Evolutionary conservation across 2,113 vertebrate species (phyloP).

Genomic region (Apaloderma vittatum): DNA sequence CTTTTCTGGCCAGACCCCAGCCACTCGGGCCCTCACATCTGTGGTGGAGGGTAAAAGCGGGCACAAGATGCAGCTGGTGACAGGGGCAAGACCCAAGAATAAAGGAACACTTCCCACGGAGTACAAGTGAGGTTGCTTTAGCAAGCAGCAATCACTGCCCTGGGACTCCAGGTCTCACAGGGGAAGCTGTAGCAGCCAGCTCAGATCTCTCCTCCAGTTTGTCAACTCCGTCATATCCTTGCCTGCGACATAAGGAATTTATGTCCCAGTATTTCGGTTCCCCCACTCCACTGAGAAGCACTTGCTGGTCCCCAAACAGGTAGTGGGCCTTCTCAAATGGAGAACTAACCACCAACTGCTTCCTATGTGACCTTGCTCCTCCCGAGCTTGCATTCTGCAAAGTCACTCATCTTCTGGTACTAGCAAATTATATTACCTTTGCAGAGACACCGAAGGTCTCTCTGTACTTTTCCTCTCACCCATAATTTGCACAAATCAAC

Average conservation of each 20-base stretch:
- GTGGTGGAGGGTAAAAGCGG: background rate
- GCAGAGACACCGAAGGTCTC: rapidly evolving
- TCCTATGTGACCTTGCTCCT: background rate
- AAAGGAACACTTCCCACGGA: rapidly evolving
- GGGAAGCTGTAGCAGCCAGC: background rate
- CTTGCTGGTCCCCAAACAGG: background rate
- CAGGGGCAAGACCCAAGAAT: too few relatives aligned
- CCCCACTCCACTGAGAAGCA: background rate
- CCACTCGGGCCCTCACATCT: background rate
- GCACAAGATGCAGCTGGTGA: too few relatives aligned
- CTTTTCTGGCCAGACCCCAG: background rate
- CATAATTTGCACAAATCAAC: background rate
- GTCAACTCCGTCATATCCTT: background rate
- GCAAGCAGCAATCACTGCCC: background rate
- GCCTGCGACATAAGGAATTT: background rate
- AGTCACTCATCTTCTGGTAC: background rate
- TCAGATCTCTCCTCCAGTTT: background rate
- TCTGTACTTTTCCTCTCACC: background rate
- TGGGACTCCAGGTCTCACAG: background rate
- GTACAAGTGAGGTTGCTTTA: too few relatives aligned
- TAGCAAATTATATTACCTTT: background rate
- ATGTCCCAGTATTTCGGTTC: rapidly evolving
- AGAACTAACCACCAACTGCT: background rate
- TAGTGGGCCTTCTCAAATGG: background rate
- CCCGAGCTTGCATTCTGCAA: background rate